Evolutionary conservation across 2,113 vertebrate genomes (phyloP), one percentile per base, ranked within the genome.

Genomic region (Saccopteryx bilineata): DNA sequence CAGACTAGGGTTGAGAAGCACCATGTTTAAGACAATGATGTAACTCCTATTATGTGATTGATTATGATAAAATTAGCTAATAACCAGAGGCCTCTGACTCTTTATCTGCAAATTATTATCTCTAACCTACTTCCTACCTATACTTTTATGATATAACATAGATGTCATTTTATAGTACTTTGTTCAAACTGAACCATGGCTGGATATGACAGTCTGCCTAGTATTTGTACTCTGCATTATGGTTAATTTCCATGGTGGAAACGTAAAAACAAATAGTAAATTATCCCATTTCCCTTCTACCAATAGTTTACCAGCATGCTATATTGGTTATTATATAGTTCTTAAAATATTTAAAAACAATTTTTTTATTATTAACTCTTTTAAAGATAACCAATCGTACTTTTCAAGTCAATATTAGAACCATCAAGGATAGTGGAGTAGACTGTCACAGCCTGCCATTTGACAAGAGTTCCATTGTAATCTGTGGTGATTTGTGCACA

Each of bases 401-500:
- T 63, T 85, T 93, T 76, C 75, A 65, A 87, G 48, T 66, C 60
- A 19, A 0, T 31, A 50, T 50, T 69, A 31, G 17, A 2, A 28
- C 13, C 13, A 89, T 46, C 75, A 71, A 80, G 21, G 28, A 93
- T 21, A 54, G 9, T 33, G 21, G 12, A 87, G 24, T n/a, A n/a
- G 71, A 78, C 56, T 11, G 31, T 71, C 15, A 82, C 5, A 18
- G 7, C 85, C 58, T 50, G 21, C 33, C 58, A 61, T 54, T 9
- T 56, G 75, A 78, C 9, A 48, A 60, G 39, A 93, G 9, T 83
- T 83, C 48, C 26, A 39, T 87, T 94, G 78, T 78, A 58, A 88
- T 9, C 39, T 65, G 0, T 78, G 52, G 31, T 56, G 21, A n/a
- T 18, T 33, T 78, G 33, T 5, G 46, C 2, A 33, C 5, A 33